These are phyloP conservation scores for Clarias platycephalus DNA, from an alignment of 2,797 vertebrate genomes.

Conservation along the genomic window DNA sequence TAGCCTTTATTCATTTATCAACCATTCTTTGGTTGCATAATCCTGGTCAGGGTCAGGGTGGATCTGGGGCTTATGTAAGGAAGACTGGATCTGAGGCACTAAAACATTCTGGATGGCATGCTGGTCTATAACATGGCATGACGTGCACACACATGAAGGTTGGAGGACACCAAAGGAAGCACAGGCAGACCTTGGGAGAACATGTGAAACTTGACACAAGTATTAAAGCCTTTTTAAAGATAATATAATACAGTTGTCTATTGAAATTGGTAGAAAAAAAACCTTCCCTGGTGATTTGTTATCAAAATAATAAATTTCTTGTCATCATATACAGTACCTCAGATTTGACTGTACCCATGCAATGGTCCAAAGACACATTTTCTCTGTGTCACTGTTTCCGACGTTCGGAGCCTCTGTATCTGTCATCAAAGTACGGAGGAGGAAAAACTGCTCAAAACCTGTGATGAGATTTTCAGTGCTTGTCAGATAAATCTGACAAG, in stretches of 20 bases:
- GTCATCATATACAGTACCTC: not conserved
- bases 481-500: slow-evolving; percentile 25
- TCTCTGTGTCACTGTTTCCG: slow-evolving; percentile 27
- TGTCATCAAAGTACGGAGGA: slow-evolving; percentile 19
- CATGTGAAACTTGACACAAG: not conserved
- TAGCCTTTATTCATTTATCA: not conserved
- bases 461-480: slow-evolving; percentile 35
- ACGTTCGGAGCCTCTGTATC: slow-evolving; percentile 5
- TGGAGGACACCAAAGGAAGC: not conserved
- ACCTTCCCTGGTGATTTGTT: not conserved
- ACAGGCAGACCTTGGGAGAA: not conserved
- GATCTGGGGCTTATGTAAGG: not conserved
- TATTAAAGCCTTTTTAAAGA: not conserved
- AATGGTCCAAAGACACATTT: not conserved
- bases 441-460: slow-evolving; percentile 19
- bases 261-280: not conserved
- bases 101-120: not conserved
- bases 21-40: not conserved
- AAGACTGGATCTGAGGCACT: not conserved
- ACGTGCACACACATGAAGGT: not conserved
- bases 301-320: not conserved
- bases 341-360: not conserved
- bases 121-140: not conserved
- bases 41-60: slow-evolving; percentile 1
- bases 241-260: not conserved